phyloP scores from a whole-genome alignment of 1,140 invertebrate species.

The Choristoneura fumiferana region DNA sequence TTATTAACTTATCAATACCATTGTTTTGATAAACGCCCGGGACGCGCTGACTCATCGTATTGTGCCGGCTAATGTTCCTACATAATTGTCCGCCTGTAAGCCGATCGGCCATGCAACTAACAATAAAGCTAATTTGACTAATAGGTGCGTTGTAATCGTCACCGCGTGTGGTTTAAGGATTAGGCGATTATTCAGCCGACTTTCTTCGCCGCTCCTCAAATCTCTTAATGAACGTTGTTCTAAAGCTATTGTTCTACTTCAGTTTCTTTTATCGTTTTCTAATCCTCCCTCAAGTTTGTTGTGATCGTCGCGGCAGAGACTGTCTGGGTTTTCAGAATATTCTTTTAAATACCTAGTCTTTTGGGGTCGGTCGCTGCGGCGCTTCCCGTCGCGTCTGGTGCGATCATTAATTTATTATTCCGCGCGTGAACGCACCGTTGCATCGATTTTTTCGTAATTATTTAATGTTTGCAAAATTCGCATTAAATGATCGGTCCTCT shows the following conservation, averaged over 20 bases:
- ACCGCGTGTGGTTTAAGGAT: slow-evolving; percentile 74
- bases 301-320: background rate
- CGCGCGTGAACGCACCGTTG: slow-evolving; percentile 54
- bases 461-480: slow-evolving; percentile 70
- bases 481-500: slow-evolving; percentile 62
- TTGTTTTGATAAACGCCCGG: slow-evolving; percentile 74
- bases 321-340: background rate
- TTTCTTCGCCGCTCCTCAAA: slow-evolving; percentile 45
- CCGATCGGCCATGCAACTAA: slow-evolving; percentile 62
- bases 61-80: slow-evolving; percentile 56
- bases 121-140: slow-evolving; percentile 78
- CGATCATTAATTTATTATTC: slow-evolving; percentile 65
- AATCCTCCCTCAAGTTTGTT: slow-evolving; percentile 33
- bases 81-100: slow-evolving; percentile 71
- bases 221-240: slow-evolving; percentile 56
- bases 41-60: slow-evolving; percentile 70
- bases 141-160: slow-evolving; percentile 75
- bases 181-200: slow-evolving; percentile 54
- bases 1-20: slow-evolving; percentile 77
- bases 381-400: slow-evolving; percentile 25
- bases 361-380: slow-evolving; percentile 1
- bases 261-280: slow-evolving; percentile 34
- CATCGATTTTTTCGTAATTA: slow-evolving; percentile 60
- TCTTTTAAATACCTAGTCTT: background rate
- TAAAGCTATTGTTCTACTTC: slow-evolving; percentile 63